These are phyloP conservation scores for Lophotis ruficrista DNA, from an alignment of 2,113 vertebrate genomes.

Conservation along the genomic window DNA sequence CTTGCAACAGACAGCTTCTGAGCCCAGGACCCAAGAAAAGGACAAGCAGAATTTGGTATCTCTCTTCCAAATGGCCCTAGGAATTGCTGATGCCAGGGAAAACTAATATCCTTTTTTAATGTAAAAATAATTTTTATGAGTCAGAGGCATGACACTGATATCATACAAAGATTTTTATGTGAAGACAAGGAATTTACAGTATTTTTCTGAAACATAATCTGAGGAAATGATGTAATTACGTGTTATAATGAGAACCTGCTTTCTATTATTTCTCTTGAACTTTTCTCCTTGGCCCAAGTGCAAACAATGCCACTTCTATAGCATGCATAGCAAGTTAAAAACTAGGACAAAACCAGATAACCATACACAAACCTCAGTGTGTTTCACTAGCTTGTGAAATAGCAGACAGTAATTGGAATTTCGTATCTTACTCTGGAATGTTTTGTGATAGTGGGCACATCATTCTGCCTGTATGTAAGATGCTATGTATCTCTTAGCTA, in stretches of 20 bases:
- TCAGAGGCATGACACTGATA: neutral
- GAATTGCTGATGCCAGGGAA: neutral
- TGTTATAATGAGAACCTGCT: neutral
- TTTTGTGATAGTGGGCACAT: neutral
- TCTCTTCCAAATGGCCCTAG: neutral
- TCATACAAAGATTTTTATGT: neutral
- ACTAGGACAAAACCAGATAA: neutral
- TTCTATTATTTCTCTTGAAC: neutral
- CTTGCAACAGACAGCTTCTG: neutral
- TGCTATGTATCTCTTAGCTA: neutral
- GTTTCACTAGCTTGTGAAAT: neutral
- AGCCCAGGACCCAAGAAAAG: neutral
- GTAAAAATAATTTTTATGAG: neutral
- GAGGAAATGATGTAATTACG: constrained; percentile 26
- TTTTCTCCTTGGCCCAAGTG: neutral
- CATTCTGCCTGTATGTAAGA: neutral
- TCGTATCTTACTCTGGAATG: neutral
- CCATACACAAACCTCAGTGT: neutral
- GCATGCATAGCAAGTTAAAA: neutral
- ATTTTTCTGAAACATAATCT: constrained; percentile 8
- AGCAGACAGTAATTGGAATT: neutral
- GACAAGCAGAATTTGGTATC: neutral
- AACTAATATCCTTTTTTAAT: neutral
- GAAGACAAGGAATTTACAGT: constrained; percentile 18
- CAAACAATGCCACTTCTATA: neutral